A percentile compares a stretch with the other conserved stretches of the same genome.
phyloP scores from a whole-genome alignment of 2,113 vertebrate species.

The Gracilinanus agilis region DNA sequence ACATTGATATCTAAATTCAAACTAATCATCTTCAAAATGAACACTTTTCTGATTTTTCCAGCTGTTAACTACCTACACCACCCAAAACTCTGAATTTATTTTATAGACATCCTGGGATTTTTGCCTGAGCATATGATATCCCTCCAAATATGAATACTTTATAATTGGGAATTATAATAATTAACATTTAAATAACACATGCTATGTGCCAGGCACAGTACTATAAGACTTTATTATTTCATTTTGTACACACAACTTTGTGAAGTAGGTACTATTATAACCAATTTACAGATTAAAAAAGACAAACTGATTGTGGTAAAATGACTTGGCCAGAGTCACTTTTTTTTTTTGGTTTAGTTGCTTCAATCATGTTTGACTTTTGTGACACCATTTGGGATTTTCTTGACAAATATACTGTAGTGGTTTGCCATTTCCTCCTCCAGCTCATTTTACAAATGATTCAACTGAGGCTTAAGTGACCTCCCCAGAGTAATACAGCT shows the following conservation, averaged over 20 bases:
- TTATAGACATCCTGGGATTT: not conserved
- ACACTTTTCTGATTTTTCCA: not conserved
- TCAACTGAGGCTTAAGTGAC: no score
- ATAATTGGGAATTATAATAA: not conserved
- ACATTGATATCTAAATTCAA: not conserved
- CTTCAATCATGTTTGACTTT: no score
- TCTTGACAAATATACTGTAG: no score
- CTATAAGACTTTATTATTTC: not conserved
- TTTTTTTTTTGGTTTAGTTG: no score
- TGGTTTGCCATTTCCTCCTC: no score
- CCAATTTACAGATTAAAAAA: not conserved
- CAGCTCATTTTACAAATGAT: no score
- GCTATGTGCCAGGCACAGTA: not conserved
- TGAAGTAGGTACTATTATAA: not conserved
- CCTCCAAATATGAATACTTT: not conserved
- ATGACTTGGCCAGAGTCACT: not conserved
- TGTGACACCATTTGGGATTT: no score
- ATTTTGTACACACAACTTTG: not conserved
- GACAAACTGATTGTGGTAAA: not conserved
- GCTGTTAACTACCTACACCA: not conserved
- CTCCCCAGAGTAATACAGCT: not conserved
- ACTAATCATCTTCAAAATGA: not conserved
- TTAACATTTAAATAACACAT: not conserved
- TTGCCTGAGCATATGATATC: not conserved
- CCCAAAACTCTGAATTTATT: not conserved